Base-by-base conservation (phyloP, 2,888 invertebrate species). In the Agriopis marginaria region DNA sequence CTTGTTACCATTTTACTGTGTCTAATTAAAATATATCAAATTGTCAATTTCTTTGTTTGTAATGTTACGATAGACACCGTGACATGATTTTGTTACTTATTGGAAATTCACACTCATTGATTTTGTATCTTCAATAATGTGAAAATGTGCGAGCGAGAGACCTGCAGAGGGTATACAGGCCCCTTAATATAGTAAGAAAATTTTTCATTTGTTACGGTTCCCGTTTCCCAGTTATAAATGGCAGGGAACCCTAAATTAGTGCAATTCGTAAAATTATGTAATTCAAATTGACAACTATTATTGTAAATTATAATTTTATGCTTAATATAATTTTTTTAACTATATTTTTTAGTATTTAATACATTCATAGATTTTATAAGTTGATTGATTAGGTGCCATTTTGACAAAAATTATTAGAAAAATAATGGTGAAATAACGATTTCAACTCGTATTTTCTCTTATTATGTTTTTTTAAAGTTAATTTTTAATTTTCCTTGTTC, bases 241-340 rank as follows among this genome's bases (percentile, higher is more conserved):
- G 66, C 14, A 58, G 51, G 70, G 70, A 62, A 63, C 70, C 66
- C 53, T 66, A 66, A 69, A 69, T 56, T 70, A 73, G 76, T 76
- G 75, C 76, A 75, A 76, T 76, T 71, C 75, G 58, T 67, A 68
- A 69, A 67, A 63, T 70, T 68, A 66, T 68, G 67, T 71, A 66
- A 71, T 66, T 63, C 7, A 63, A 70, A 51, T 67, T 75, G 75
- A 71, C 71, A 73, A 70, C 61, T 71, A 65, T 32, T 32, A 32
- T 70, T 73, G 62, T 56, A 59, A 63, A 59, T 53, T 61, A 66
- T 66, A 42, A 54, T 53, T 69, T 68, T 63, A 60, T 39, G 54
- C 14, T 56, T 12, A 47, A 6, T 44, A 23, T 23, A 44, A 58
- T 7, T 12, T 58, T 23, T 32, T 8, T 32, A 47, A 56, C 11